phyloP scores from a whole-genome alignment of 2,888 invertebrate species.

The Aporophyla nigra region DNA sequence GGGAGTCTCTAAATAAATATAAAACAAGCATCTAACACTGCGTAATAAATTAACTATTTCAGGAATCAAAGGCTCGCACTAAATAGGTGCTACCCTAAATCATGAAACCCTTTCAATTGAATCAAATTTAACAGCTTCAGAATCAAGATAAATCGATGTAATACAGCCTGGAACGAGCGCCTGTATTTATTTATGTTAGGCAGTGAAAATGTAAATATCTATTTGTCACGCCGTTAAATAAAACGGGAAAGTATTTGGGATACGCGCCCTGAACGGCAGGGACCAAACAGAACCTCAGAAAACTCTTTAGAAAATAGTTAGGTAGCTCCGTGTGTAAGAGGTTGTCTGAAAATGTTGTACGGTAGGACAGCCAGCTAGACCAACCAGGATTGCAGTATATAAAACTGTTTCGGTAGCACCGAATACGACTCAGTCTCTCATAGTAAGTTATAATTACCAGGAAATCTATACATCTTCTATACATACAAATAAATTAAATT shows the following conservation, averaged over 20 bases:
- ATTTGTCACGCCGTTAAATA: slow-evolving; percentile 60
- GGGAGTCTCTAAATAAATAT: slow-evolving; percentile 16
- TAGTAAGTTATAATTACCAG: background rate
- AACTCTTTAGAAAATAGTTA: slow-evolving; percentile 36
- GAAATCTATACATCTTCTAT: too few relatives aligned
- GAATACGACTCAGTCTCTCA: background rate
- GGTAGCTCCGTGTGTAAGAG: background rate
- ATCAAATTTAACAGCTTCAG: slow-evolving; percentile 53
- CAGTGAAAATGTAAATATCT: slow-evolving; percentile 63
- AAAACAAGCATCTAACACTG: slow-evolving; percentile 18
- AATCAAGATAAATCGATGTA: slow-evolving; percentile 58
- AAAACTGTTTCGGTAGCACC: background rate
- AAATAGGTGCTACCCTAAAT: slow-evolving; percentile 39
- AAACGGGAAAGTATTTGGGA: slow-evolving; percentile 53
- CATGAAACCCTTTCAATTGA: slow-evolving; percentile 59
- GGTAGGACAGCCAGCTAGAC: too few relatives aligned
- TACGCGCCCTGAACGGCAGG: slow-evolving; percentile 20
- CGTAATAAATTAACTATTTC: slow-evolving; percentile 35
- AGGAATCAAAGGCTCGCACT: slow-evolving; percentile 30
- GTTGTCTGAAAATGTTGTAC: too few relatives aligned
- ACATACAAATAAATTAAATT: too few relatives aligned
- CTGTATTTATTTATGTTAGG: slow-evolving; percentile 60
- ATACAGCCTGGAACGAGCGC: slow-evolving; percentile 48
- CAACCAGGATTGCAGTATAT: background rate
- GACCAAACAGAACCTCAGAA: slow-evolving; percentile 19